These are phyloP conservation scores for Leptopterna dolabrata DNA, from an alignment of 2,888 invertebrate species.

Conservation along the genomic window DNA sequence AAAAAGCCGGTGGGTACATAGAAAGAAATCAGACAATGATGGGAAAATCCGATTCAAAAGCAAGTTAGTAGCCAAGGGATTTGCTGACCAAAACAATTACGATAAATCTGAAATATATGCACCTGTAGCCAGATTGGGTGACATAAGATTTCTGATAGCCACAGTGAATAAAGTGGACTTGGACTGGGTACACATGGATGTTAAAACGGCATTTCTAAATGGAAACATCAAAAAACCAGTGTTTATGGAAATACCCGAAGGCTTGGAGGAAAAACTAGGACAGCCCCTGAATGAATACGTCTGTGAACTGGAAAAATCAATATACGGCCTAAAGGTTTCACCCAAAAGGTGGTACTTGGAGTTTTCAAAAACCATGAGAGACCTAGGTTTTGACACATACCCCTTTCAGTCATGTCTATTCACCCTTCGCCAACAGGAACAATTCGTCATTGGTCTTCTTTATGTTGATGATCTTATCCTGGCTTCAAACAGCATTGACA, in stretches of 20 bases:
- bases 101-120: background rate
- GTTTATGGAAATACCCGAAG: no score
- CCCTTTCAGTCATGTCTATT: background rate
- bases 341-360: background rate
- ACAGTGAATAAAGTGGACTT: background rate
- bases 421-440: no score
- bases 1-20: background rate
- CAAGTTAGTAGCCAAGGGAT: background rate
- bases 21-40: background rate
- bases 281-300: no score
- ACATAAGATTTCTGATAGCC: background rate
- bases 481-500: no score
- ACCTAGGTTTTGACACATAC: background rate
- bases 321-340: slow-evolving; percentile 1
- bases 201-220: slow-evolving; percentile 28
- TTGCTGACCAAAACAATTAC: slow-evolving; percentile 10
- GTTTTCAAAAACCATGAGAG: background rate
- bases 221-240: no score
- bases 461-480: no score
- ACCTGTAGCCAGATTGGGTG: background rate
- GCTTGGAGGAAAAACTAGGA: no score
- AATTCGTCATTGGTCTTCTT: no score
- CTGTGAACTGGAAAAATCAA: no score
- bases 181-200: background rate
- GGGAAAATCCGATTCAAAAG: background rate